Base-by-base conservation (phyloP, 2,113 vertebrate species). In the Caranx melampygus region DNA sequence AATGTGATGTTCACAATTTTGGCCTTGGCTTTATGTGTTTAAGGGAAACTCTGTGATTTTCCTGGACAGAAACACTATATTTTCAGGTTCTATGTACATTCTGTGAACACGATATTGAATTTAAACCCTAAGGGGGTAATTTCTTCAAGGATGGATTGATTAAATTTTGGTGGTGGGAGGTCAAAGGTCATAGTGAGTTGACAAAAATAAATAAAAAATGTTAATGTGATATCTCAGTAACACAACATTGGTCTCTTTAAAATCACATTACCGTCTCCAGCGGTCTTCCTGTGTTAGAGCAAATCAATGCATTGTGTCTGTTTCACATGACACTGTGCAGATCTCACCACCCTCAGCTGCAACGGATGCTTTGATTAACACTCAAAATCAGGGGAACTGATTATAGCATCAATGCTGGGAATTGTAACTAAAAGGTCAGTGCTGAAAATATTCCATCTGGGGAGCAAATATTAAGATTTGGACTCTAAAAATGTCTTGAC, bases 361-460 rank as follows among this genome's bases (percentile, higher is more conserved):
- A 67, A 6, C 2, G 12, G 35, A 70, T 5, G 61, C 66, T 59
- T 18, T 74, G 59, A 83, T 73, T 85, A 74, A 57, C n/a, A 7
- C 10, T 34, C n/a, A 49, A 14, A 61, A 77, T 75, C 31, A 78
- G 52, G 5, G 11, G 45, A 73, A 42, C 40, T 75, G 84, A 78
- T 83, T 72, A 54, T 35, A 35, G 70, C 51, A 37, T 58, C 61
- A 58, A 15, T 44, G 40, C 33, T 61, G 40, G 10, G 42, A 71
- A 18, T 68, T 69, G 33, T 47, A 57, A 72, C 51, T 76, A 73
- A 83, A 83, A 83, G 58, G 74, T 70, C 81, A 86, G 45, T 3
- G 16, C 34, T 72, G 54, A 72, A 63, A 62, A 78, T 59, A 26
- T 54, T 62, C 51, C 13, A 33, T 67, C 26, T 45, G 9, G 47